phyloP scores from a whole-genome alignment of 2,113 vertebrate species.

The Holacanthus passer region DNA sequence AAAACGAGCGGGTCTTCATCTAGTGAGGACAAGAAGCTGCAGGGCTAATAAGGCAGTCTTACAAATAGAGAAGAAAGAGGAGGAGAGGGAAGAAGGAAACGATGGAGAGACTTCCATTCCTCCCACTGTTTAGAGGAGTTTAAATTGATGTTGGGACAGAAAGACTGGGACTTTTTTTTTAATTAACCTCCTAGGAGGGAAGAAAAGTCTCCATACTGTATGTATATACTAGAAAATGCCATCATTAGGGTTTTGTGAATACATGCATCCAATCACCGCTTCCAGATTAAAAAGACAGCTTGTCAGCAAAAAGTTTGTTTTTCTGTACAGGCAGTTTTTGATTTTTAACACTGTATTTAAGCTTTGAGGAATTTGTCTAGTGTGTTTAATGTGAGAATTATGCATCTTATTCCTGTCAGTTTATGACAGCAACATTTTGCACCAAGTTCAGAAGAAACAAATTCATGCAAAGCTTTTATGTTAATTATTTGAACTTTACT shows the following conservation, averaged over 20 bases:
- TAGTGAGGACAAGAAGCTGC: constrained; percentile 62
- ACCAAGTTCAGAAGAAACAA: not conserved
- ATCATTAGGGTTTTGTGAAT: constrained; percentile 41
- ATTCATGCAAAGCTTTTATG: not conserved
- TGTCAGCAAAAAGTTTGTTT: constrained; percentile 23
- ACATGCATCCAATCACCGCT: not conserved
- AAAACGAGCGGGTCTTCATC: constrained; percentile 57
- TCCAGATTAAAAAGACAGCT: constrained; percentile 3
- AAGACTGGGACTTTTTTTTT: constrained; percentile 55
- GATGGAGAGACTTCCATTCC: constrained; percentile 69
- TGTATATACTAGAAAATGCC: constrained; percentile 32
- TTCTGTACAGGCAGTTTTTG: not conserved
- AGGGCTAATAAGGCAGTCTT: constrained; percentile 74
- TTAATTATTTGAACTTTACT: not conserved
- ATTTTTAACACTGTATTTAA: not conserved
- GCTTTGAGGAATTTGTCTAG: not conserved
- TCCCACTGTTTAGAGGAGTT: constrained; percentile 59
- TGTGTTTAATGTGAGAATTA: not conserved
- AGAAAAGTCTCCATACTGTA: constrained; percentile 7
- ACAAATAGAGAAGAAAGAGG: constrained; percentile 63
- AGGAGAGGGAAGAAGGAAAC: constrained; percentile 45
- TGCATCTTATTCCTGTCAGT: not conserved
- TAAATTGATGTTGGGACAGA: constrained; percentile 52
- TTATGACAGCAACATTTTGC: not conserved
- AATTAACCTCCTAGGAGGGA: constrained; percentile 46